These are phyloP conservation scores for Darevskia nairensis DNA, from an alignment of 2,797 vertebrate species.

Conservation along the genomic window DNA sequence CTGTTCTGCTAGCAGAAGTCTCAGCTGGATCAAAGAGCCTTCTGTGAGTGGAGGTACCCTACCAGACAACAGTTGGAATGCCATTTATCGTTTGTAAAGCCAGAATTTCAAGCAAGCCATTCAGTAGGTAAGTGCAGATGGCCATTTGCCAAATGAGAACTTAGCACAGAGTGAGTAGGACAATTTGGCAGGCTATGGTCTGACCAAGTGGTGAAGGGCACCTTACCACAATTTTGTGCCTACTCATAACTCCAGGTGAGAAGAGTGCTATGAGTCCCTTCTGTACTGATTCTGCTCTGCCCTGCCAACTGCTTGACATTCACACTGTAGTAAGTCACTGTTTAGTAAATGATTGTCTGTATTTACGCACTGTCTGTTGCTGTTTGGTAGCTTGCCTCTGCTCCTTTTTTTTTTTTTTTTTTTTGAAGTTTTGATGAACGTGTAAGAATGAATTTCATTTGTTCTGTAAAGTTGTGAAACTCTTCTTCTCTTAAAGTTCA, in stretches of 20 bases:
- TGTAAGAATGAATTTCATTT: conserved; percentile 23
- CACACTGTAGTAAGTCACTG: neutral
- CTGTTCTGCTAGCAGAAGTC: too few relatives aligned
- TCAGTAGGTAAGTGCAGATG: neutral
- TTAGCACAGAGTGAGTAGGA: neutral
- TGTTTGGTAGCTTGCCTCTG: conserved; percentile 55
- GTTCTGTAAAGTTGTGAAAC: neutral
- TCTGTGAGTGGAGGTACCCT: too few relatives aligned
- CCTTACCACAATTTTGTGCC: neutral
- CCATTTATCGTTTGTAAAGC: neutral
- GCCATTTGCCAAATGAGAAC: neutral
- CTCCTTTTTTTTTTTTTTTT: too few relatives aligned
- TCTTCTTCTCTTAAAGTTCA: conserved; percentile 45
- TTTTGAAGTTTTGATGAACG: conserved; percentile 32
- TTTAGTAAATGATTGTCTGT: neutral
- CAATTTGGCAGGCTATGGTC: neutral
- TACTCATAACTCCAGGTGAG: neutral
- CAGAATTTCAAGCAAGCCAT: too few relatives aligned
- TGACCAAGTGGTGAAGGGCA: neutral
- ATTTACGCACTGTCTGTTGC: neutral
- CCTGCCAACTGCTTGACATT: neutral
- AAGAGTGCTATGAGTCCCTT: neutral
- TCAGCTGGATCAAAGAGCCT: too few relatives aligned
- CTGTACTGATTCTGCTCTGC: neutral
- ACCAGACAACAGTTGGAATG: too few relatives aligned